Percentiles rank a stretch among this genome's conserved stretches.
phyloP scores from a whole-genome alignment of 2,888 invertebrate species.

The Cryptophagus acutangulus region DNA sequence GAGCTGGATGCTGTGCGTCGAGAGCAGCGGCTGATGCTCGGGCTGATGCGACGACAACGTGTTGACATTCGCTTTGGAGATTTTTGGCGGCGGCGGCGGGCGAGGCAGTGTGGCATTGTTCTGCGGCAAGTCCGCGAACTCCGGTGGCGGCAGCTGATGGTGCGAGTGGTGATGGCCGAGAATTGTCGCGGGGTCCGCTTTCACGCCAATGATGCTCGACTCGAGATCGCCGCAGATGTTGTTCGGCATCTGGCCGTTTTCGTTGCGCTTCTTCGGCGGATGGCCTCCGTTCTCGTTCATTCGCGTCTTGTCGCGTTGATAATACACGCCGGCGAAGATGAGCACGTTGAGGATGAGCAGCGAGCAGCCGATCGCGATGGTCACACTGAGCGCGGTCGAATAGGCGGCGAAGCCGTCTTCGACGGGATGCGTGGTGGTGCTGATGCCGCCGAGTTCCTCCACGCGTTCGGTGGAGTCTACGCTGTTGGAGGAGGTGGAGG shows the following conservation, averaged over 20 bases:
- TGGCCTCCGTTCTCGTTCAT: constrained; percentile 56
- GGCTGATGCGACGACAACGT: constrained; percentile 51
- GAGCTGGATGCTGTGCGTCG: constrained; percentile 73
- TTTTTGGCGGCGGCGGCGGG: constrained; percentile 62
- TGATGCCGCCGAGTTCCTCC: constrained; percentile 48
- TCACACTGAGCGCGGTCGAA: constrained; percentile 85
- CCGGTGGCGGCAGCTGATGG: constrained; percentile 76
- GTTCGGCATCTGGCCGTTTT: constrained; percentile 84
- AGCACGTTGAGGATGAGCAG: constrained; percentile 85
- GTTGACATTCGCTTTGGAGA: constrained; percentile 58
- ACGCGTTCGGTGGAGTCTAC: constrained; percentile 48
- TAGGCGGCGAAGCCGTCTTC: constrained; percentile 88
- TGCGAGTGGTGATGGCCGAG: constrained; percentile 71
- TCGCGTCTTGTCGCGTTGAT: constrained; percentile 81
- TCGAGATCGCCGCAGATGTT: constrained; percentile 83
- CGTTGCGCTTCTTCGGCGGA: constrained; percentile 65
- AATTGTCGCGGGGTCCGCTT: constrained; percentile 66
- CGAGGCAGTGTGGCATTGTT: constrained; percentile 71
- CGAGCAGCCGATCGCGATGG: constrained; percentile 92
- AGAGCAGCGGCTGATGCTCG: constrained; percentile 65
- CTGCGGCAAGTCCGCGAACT: constrained; percentile 75
- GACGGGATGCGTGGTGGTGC: constrained; percentile 55
- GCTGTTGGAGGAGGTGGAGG: constrained; percentile 40
- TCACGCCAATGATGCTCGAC: constrained; percentile 49
- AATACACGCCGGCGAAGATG: constrained; percentile 92